Evolutionary conservation across 2,888 invertebrate species (phyloP).

Genomic region (Noctua janthe): DNA sequence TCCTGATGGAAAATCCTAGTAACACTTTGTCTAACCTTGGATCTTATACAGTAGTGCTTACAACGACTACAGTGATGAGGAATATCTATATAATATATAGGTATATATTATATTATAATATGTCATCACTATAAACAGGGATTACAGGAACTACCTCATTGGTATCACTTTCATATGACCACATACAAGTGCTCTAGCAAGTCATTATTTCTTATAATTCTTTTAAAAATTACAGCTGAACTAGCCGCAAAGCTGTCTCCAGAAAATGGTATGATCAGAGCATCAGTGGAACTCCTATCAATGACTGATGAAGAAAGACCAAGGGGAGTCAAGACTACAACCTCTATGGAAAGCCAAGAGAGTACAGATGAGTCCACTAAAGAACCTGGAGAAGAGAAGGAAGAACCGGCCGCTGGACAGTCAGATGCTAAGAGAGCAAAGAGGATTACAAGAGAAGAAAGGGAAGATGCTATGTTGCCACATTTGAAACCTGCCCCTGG

Average conservation of each 20-base stretch:
- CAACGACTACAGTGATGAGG: background rate
- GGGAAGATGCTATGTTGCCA: conserved; percentile 95
- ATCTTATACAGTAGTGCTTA: background rate
- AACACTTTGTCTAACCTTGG: background rate
- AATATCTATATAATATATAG: background rate
- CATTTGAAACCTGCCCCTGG: conserved; percentile 93
- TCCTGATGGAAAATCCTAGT: background rate
- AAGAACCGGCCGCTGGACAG: conserved; percentile 82
- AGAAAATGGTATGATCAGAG: conserved; percentile 93
- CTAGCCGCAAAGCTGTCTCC: conserved; percentile 92
- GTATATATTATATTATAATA: no score
- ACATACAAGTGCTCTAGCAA: background rate
- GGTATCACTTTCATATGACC: background rate
- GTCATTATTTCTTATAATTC: background rate
- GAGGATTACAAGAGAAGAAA: conserved; percentile 89
- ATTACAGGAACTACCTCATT: background rate
- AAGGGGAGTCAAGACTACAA: conserved; percentile 86
- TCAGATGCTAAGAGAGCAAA: conserved; percentile 83
- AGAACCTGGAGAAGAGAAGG: conserved; percentile 68
- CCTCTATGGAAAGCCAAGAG: conserved; percentile 70
- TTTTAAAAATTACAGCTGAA: conserved; percentile 80
- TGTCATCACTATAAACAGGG: background rate
- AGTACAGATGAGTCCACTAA: conserved; percentile 65
- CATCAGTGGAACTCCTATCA: conserved; percentile 95
- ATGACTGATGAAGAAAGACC: conserved; percentile 93